Evolutionary conservation across 2,888 invertebrate species (phyloP), one percentile per base, ranked within the genome.

Genomic region (Phyllotreta cruciferae): DNA sequence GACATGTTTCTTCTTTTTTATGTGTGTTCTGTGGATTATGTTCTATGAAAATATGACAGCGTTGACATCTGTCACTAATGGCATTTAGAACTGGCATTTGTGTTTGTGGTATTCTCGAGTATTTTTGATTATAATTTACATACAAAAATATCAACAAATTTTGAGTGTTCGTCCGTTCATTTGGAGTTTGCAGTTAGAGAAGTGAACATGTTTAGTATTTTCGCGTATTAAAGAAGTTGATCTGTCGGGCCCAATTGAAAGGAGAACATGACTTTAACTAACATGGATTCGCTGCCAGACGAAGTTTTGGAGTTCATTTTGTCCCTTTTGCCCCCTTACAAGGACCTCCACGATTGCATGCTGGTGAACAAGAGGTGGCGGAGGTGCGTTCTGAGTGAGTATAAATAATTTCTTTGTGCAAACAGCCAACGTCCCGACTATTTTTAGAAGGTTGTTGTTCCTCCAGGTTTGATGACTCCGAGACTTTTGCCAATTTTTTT

Each of bases 271-370:
- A 35, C 35, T 36, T 36, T 67, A 39, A 68, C 70, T 55, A 74
- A 74, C 9, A 84, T 87, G 57, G 88, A 91, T 77, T 89, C 91
- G 80, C 83, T 98, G 68, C 97, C 98, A 44, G 94, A 96, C 80
- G 96, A 97, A 85, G 89, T 98, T 62, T 82, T 98, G 72, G 96
- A 96, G 82, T 94, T 93, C 78, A 94, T 98, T 78, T 85, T 98
- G 69, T 88, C 91, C 71, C 87, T 94, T 78, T 83, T 97, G 70
- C 92, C 94, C 60, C 96, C 96, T 0, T 98, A 98, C 78, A 89
- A 88, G 79, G 96, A 97, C 83, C 83, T 96, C 71, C 90, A 94
- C 80, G 87, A 90, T 78, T 94, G 95, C 78, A 90, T 89, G 85
- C 82, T 88, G 66, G 96, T 97, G 42, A 94, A 91, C 74, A 92